phyloP scores from a whole-genome alignment of 2,113 vertebrate genomes.

The Pteronura brasiliensis region DNA sequence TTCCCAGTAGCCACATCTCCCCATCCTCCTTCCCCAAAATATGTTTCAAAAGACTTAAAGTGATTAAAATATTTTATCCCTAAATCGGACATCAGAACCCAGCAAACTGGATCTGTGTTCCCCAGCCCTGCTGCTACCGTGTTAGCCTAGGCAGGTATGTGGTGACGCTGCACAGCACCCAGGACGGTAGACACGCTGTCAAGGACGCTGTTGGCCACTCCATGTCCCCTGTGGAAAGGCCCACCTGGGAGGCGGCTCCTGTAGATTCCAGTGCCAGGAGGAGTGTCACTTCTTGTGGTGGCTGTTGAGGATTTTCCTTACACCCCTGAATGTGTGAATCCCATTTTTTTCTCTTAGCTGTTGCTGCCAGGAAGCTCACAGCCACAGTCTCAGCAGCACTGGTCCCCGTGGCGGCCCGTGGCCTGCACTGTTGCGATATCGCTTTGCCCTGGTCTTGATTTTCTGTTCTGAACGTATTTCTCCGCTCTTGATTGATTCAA shows the following conservation, averaged over 20 bases:
- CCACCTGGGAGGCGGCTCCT: background rate
- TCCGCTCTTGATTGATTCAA: constrained; percentile 34
- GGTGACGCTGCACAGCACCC: background rate
- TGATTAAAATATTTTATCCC: background rate
- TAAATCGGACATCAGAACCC: background rate
- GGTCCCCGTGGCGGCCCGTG: background rate
- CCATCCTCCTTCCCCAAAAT: no score
- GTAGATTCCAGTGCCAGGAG: background rate
- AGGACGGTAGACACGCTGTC: background rate
- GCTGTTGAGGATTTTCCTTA: background rate
- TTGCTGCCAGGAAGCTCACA: background rate
- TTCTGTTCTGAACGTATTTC: constrained; percentile 31
- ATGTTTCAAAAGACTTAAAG: background rate
- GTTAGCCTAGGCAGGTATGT: background rate
- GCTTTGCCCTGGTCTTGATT: constrained; percentile 12
- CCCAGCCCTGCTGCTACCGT: background rate
- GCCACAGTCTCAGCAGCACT: background rate
- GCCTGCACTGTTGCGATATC: background rate
- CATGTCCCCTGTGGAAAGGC: background rate
- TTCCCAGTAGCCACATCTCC: background rate
- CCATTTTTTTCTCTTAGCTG: background rate
- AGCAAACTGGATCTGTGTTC: background rate
- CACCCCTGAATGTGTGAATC: background rate
- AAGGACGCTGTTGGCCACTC: background rate
- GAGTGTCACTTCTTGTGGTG: background rate